Evolutionary conservation across 2,888 invertebrate genomes (phyloP).

Genomic region (Orthosia gothica): DNA sequence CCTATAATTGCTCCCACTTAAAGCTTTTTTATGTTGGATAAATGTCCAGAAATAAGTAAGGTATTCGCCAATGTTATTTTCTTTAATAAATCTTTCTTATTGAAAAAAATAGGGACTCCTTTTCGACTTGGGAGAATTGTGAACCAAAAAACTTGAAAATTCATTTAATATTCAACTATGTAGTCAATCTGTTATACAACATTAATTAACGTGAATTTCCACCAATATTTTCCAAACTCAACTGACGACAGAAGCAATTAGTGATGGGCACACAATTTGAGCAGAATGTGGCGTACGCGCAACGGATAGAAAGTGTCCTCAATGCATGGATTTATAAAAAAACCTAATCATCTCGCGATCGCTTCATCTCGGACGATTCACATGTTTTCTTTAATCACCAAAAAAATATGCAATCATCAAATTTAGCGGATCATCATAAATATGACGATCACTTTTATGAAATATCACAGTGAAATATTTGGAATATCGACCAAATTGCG

Average conservation of each 20-base stretch:
- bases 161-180: no score
- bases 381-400: slow-evolving; percentile 21
- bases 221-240: neutral
- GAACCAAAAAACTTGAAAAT: neutral
- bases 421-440: slow-evolving; percentile 64
- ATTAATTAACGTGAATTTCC: neutral
- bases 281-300: slow-evolving; percentile 19
- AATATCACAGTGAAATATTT: slow-evolving; percentile 81
- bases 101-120: neutral
- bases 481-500: slow-evolving; percentile 84
- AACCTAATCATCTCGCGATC: slow-evolving; percentile 6
- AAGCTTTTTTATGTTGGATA: neutral
- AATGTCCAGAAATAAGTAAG: neutral
- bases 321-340: slow-evolving; percentile 39
- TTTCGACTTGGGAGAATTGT: neutral
- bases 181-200: no score
- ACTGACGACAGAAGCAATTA: slow-evolving; percentile 18
- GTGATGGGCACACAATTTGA: slow-evolving; percentile 21
- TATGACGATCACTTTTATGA: slow-evolving; percentile 61
- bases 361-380: slow-evolving; percentile 17
- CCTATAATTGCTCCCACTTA: slow-evolving; percentile 4
- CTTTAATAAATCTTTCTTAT: no score
- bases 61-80: neutral
- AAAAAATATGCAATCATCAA: slow-evolving; percentile 55
- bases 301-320: slow-evolving; percentile 49